Evolutionary conservation across 2,797 vertebrate genomes (phyloP).

Genomic region (Microctenopoma steveboyesi): DNA sequence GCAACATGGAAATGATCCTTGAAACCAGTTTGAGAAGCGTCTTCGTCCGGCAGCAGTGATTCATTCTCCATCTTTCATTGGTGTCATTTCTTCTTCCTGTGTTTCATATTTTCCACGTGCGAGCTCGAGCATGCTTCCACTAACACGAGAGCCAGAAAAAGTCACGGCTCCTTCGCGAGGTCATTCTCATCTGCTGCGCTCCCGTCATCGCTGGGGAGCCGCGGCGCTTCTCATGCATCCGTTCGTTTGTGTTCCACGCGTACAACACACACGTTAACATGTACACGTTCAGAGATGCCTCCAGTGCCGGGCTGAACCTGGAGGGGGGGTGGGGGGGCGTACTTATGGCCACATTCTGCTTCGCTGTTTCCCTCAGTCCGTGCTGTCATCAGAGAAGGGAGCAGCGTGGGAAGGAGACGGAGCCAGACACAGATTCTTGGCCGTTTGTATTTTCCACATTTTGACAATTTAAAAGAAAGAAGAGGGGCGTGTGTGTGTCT

Average conservation of each 20-base stretch:
- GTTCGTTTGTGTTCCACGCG: too few relatives aligned
- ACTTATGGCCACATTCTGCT: background rate
- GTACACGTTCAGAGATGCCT: too few relatives aligned
- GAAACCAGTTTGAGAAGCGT: background rate
- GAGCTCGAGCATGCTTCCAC: slow-evolving; percentile 27
- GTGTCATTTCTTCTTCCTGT: background rate
- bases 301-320: too few relatives aligned
- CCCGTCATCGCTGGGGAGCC: too few relatives aligned
- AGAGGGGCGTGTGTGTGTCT: slow-evolving; percentile 1
- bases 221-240: too few relatives aligned
- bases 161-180: slow-evolving; percentile 21
- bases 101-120: slow-evolving; percentile 47
- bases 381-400: background rate
- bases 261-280: too few relatives aligned
- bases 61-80: slow-evolving; percentile 34
- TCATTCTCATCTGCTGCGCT: too few relatives aligned
- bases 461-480: slow-evolving; percentile 13
- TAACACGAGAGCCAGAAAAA: slow-evolving; percentile 27
- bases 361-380: background rate
- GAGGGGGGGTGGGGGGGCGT: background rate
- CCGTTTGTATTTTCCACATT: slow-evolving; percentile 9
- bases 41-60: slow-evolving; percentile 47
- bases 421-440: too few relatives aligned
- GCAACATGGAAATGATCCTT: background rate
- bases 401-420: background rate